A percentile compares a stretch with the other conserved stretches of the same genome.
Conservation (phyloP, 2,888 invertebrate species). For the Corythucha ciliata region DNA sequence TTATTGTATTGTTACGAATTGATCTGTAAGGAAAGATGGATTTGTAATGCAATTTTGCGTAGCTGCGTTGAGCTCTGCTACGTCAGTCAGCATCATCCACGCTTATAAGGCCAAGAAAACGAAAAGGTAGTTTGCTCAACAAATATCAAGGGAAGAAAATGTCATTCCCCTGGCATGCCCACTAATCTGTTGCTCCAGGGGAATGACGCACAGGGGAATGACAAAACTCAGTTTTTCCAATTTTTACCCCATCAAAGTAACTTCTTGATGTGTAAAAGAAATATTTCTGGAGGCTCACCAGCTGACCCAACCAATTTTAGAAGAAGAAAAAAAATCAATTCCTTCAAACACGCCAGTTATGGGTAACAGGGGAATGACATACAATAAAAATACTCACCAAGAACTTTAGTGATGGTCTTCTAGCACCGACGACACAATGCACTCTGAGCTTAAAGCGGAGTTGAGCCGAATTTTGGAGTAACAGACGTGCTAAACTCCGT, state of each 20-base stretch:
- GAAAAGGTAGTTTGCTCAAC: too few species aligned
- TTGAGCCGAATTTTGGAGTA: too few species aligned
- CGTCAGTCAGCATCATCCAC: too few species aligned
- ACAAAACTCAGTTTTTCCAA: neutral
- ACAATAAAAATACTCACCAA: slow-evolving; percentile 4
- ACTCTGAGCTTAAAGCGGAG: too few species aligned
- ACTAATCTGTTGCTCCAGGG: neutral
- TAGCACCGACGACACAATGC: neutral
- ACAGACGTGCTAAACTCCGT: too few species aligned
- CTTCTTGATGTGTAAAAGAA: neutral
- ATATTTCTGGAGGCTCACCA: neutral
- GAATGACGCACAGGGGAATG: too few species aligned
- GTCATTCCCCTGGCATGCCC: slow-evolving; percentile 3
- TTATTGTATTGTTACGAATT: too few species aligned
- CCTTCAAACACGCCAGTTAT: neutral
- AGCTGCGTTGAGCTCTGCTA: too few species aligned
- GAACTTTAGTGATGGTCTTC: neutral
- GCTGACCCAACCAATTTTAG: neutral
- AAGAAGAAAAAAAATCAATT: slow-evolving; percentile 3
- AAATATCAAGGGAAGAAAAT: neutral
- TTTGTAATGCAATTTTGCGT: too few species aligned
- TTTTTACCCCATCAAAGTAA: neutral
- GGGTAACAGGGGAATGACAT: neutral
- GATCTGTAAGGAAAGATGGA: neutral
- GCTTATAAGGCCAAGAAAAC: too few species aligned